These are phyloP conservation scores for Xanthorhoe spadicearia DNA, from an alignment of 2,888 invertebrate genomes.

Conservation along the genomic window DNA sequence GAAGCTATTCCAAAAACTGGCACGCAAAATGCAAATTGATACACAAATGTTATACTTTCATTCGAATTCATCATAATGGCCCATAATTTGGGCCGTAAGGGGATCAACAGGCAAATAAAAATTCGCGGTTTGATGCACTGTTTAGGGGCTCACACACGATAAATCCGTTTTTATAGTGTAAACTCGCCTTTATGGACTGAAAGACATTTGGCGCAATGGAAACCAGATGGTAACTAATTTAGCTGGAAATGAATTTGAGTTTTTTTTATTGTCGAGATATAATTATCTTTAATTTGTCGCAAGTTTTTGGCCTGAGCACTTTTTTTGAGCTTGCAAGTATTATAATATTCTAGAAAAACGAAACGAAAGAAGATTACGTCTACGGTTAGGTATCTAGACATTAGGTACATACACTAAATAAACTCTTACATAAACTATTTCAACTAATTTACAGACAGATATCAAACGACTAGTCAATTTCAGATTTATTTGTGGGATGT, in stretches of 20 bases:
- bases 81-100: constrained; percentile 52
- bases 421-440: too few relatives aligned
- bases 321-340: too few relatives aligned
- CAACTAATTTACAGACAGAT: too few relatives aligned
- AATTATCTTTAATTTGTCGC: neutral
- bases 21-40: constrained; percentile 39
- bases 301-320: too few relatives aligned
- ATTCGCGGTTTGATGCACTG: constrained; percentile 48
- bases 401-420: too few relatives aligned
- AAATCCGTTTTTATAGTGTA: constrained; percentile 41
- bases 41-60: constrained; percentile 35
- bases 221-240: constrained; percentile 24
- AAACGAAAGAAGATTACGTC: too few relatives aligned
- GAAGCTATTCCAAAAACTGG: constrained; percentile 29
- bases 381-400: too few relatives aligned
- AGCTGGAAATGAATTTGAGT: neutral
- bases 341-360: too few relatives aligned
- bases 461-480: too few relatives aligned
- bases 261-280: neutral
- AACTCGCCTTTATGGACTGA: constrained; percentile 35
- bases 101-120: constrained; percentile 79
- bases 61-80: constrained; percentile 45
- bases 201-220: constrained; percentile 7
- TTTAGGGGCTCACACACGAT: constrained; percentile 43
- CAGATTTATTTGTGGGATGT: too few relatives aligned